phyloP scores from a whole-genome alignment of 1,140 invertebrate genomes.

The Leptonema lineaticorne region DNA sequence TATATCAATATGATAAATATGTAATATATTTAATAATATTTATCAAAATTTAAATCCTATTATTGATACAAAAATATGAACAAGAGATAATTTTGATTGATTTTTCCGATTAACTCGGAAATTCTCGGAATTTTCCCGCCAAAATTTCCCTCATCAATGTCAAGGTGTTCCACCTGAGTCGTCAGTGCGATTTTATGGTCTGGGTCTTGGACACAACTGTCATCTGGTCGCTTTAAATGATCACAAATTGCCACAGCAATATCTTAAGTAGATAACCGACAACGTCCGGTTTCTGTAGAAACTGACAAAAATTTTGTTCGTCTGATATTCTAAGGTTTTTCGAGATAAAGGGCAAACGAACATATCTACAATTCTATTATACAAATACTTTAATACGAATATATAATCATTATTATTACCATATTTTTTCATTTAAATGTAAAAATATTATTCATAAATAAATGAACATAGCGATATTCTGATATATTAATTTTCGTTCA shows the following conservation, averaged over 20 bases:
- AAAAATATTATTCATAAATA: neutral
- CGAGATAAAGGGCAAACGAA: too few species aligned
- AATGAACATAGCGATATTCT: neutral
- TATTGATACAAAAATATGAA: too few species aligned
- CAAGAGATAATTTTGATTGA: neutral
- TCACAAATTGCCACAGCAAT: slow-evolving; percentile 30
- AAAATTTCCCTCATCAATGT: slow-evolving; percentile 24
- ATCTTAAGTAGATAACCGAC: slow-evolving; percentile 36
- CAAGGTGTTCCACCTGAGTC: slow-evolving; percentile 31
- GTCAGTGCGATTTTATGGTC: slow-evolving; percentile 29
- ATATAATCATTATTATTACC: too few species aligned
- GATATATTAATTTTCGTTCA: neutral
- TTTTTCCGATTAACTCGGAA: neutral
- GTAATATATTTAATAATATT: too few species aligned
- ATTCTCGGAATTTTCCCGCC: slow-evolving; percentile 19
- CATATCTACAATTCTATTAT: too few species aligned
- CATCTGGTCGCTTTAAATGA: slow-evolving; percentile 31
- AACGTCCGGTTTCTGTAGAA: slow-evolving; percentile 32
- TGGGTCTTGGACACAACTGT: neutral
- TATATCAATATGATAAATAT: too few species aligned
- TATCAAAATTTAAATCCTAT: too few species aligned
- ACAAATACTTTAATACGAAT: too few species aligned
- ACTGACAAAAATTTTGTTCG: slow-evolving; percentile 17
- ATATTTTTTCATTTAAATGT: too few species aligned
- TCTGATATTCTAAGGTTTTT: too few species aligned